Evolutionary conservation across 1,140 invertebrate species (phyloP).

Genomic region (Drosophila sulfurigaster): DNA sequence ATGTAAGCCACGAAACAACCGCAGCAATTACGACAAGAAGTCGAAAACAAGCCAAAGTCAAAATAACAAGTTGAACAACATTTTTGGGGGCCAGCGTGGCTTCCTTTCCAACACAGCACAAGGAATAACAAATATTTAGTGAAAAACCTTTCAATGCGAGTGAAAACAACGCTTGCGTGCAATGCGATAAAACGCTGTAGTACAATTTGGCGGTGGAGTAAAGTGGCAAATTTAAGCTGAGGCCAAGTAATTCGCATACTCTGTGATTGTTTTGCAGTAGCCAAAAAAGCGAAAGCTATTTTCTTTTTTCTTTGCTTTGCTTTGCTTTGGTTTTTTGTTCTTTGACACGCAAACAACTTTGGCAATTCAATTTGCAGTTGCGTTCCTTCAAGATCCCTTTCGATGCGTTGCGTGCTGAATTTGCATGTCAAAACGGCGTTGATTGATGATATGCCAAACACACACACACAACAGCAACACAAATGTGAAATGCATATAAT

Average conservation of each 20-base stretch:
- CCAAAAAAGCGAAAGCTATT: conserved; percentile 16
- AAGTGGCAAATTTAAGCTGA: conserved; percentile 21
- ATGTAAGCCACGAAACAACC: conserved; percentile 16
- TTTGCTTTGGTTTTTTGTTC: neutral
- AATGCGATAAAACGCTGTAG: neutral
- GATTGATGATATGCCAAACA: conserved; percentile 56
- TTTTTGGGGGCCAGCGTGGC: conserved; percentile 51
- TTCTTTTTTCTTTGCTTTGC: conserved; percentile 7
- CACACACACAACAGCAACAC: neutral
- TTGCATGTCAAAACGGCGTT: conserved; percentile 59
- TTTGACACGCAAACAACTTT: conserved; percentile 59
- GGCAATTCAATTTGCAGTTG: conserved; percentile 49
- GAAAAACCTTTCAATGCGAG: conserved; percentile 11
- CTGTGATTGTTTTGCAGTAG: conserved; percentile 53
- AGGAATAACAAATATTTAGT: neutral
- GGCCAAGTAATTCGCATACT: conserved; percentile 29
- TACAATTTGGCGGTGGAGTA: neutral
- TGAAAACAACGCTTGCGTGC: conserved; percentile 40
- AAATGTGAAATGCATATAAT: conserved; percentile 58
- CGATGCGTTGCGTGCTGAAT: conserved; percentile 52
- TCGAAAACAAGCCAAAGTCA: conserved; percentile 20
- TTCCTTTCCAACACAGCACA: conserved; percentile 7
- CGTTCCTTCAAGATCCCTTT: conserved; percentile 27
- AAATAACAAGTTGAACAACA: conserved; percentile 55
- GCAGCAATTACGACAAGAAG: conserved; percentile 58